These are phyloP conservation scores for Ceyx melanurus DNA, from an alignment of 2,113 vertebrate genomes.

Conservation along the genomic window DNA sequence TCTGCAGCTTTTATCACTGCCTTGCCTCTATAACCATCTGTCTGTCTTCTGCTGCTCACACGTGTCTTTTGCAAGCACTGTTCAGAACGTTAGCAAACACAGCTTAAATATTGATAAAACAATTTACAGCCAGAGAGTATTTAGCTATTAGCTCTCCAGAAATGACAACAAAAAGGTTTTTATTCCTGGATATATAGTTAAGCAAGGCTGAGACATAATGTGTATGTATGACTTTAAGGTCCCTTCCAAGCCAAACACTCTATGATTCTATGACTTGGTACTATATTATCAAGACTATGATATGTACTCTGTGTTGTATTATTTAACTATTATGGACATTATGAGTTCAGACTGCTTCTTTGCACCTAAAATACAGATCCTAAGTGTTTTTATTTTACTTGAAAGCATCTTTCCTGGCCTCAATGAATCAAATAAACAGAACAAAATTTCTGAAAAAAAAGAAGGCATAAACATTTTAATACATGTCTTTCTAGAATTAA, in stretches of 20 bases:
- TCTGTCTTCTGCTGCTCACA: not conserved
- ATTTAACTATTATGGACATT: not conserved
- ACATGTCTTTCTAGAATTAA: not conserved
- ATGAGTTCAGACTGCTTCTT: not conserved
- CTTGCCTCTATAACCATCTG: not conserved
- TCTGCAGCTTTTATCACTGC: not conserved
- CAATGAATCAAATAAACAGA: not conserved
- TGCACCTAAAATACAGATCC: not conserved
- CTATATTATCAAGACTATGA: not conserved
- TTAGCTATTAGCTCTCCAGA: not conserved
- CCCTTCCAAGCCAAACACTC: no score
- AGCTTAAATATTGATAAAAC: not conserved
- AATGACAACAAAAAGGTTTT: not conserved
- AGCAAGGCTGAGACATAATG: not conserved
- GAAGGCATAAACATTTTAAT: not conserved
- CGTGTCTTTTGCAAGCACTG: not conserved
- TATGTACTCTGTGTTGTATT: not conserved
- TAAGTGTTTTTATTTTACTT: not conserved
- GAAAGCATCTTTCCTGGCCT: not conserved
- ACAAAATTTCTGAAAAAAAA: not conserved
- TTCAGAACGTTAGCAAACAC: not conserved
- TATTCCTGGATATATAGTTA: not conserved
- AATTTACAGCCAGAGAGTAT: not conserved
- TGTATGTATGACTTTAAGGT: not conserved
- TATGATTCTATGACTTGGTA: not conserved